phyloP scores from a whole-genome alignment of 2,797 vertebrate genomes.

The Periophthalmus magnuspinnatus region DNA sequence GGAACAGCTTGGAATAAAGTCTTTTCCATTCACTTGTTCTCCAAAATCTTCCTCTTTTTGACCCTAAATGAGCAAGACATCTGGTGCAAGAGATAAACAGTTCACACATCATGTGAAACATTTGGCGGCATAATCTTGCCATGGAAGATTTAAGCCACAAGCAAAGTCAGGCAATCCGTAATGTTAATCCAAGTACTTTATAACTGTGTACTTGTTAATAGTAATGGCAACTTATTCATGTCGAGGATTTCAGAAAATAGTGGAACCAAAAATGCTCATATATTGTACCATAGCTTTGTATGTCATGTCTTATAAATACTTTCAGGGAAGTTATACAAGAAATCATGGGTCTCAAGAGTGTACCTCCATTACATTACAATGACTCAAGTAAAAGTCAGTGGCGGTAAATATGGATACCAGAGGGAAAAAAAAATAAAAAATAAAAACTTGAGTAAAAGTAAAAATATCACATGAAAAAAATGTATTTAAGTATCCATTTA shows the following conservation, averaged over 20 bases:
- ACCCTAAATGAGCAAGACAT: conserved; percentile 6
- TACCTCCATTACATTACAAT: too few species aligned
- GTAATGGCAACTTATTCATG: background rate
- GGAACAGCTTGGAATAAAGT: background rate
- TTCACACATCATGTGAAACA: conserved; percentile 3
- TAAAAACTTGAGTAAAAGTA: too few species aligned
- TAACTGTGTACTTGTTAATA: background rate
- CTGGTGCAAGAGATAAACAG: conserved; percentile 4
- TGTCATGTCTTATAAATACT: background rate
- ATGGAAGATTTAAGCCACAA: conserved; percentile 1
- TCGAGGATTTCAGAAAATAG: background rate
- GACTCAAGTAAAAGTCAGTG: too few species aligned
- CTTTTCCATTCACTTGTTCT: conserved; percentile 1
- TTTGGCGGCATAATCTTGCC: background rate
- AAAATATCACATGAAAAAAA: too few species aligned
- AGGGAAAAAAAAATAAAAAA: too few species aligned
- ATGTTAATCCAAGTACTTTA: conserved; percentile 2
- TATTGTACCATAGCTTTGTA: background rate
- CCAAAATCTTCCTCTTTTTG: conserved; percentile 2
- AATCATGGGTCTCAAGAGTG: too few species aligned
- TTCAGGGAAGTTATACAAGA: too few species aligned
- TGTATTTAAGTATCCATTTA: too few species aligned
- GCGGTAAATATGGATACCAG: too few species aligned
- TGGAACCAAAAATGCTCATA: background rate
- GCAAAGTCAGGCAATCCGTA: background rate